Percentiles rank a stretch among this genome's conserved stretches.
These are phyloP conservation scores for Otus sunia DNA, from an alignment of 2,113 vertebrate species.

Conservation along the genomic window DNA sequence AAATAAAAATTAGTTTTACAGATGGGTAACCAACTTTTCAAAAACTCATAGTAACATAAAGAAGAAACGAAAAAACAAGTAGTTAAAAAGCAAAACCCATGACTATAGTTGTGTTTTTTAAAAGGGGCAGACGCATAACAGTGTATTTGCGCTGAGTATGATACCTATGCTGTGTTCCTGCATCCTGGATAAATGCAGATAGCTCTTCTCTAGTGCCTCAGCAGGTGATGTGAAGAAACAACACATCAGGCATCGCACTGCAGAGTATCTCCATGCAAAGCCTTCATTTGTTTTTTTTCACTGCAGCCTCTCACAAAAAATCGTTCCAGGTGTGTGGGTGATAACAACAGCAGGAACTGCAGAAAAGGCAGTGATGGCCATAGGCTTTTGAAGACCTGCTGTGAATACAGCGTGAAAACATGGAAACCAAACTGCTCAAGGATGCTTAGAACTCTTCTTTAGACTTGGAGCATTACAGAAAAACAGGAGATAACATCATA, in stretches of 20 bases:
- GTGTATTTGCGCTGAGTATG: fast-evolving
- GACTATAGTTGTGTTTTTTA: background rate
- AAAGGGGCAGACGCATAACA: background rate
- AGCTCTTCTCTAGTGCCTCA: background rate
- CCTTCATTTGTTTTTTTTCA: background rate
- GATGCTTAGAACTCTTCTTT: background rate
- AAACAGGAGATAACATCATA: background rate
- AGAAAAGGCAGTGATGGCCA: background rate
- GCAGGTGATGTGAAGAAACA: fast-evolving
- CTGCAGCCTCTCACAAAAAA: background rate
- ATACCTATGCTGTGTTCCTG: background rate
- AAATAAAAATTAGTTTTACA: background rate
- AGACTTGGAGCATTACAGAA: background rate
- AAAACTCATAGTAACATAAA: background rate
- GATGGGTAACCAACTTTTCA: background rate
- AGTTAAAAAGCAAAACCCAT: background rate
- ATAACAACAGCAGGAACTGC: background rate
- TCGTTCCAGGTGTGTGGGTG: background rate
- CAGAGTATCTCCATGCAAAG: background rate
- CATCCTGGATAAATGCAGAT: background rate
- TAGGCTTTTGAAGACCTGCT: background rate
- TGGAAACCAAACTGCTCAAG: background rate
- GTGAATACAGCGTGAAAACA: background rate
- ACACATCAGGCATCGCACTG: background rate
- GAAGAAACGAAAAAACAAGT: background rate